phyloP scores from a whole-genome alignment of 1,140 invertebrate species.

The Heliconius nattereri region DNA sequence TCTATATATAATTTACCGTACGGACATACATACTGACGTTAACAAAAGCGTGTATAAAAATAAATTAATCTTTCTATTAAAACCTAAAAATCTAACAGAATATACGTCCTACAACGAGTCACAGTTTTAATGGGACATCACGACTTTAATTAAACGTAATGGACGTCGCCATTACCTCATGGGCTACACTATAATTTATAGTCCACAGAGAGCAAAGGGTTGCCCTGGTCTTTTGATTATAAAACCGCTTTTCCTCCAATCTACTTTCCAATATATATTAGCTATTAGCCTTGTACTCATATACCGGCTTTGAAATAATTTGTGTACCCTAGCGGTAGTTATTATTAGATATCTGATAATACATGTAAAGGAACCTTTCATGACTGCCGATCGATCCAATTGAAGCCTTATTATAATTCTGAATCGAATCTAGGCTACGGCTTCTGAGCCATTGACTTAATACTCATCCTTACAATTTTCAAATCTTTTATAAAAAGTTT shows the following conservation, averaged over 20 bases:
- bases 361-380: neutral
- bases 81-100: neutral
- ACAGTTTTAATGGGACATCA: conserved; percentile 16
- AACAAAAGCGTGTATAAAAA: neutral
- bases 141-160: conserved; percentile 31
- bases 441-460: neutral
- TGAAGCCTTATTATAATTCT: neutral
- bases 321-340: neutral
- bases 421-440: neutral
- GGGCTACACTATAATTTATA: conserved; percentile 23
- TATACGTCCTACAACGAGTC: conserved; percentile 6
- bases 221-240: conserved; percentile 23
- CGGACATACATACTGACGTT: no score
- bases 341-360: neutral
- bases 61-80: neutral
- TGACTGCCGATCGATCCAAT: neutral
- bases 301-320: conserved; percentile 20
- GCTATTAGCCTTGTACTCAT: no score
- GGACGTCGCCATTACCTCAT: conserved; percentile 22
- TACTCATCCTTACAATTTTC: neutral
- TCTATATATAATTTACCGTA: no score
- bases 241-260: conserved; percentile 22
- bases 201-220: conserved; percentile 26
- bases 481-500: neutral
- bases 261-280: conserved; percentile 5